A percentile compares a stretch with the other conserved stretches of the same genome.
Evolutionary conservation across 2,888 invertebrate species (phyloP).

Genomic region (Helobdella robusta): DNA sequence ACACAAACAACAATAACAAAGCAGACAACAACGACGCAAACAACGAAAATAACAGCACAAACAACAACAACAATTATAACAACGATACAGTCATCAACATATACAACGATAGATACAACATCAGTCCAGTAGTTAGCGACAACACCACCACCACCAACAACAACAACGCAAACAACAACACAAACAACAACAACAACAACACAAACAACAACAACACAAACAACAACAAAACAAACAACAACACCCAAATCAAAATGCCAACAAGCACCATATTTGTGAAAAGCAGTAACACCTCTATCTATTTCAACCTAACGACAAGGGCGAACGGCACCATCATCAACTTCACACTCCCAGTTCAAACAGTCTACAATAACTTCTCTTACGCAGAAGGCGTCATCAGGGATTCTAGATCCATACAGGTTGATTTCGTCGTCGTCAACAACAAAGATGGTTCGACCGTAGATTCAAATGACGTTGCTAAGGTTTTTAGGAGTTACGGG

Average conservation of each 20-base stretch:
- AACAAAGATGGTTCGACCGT: background rate
- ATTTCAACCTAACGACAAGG: no score
- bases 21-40: background rate
- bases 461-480: background rate
- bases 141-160: no score
- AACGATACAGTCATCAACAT: background rate
- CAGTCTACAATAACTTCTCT: no score
- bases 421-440: background rate
- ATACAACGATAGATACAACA: background rate
- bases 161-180: no score
- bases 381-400: no score
- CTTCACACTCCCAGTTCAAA: no score
- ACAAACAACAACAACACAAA: no score
- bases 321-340: background rate
- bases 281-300: no score
- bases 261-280: no score
- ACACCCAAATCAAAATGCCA: conserved; percentile 4
- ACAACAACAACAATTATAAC: background rate
- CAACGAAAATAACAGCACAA: background rate
- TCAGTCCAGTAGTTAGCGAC: background rate
- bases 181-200: no score
- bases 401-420: background rate
- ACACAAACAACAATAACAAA: background rate
- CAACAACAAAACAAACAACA: no score
- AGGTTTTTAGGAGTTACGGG: background rate